Evolutionary conservation across 2,113 vertebrate species (phyloP).

Genomic region (Merops nubicus): DNA sequence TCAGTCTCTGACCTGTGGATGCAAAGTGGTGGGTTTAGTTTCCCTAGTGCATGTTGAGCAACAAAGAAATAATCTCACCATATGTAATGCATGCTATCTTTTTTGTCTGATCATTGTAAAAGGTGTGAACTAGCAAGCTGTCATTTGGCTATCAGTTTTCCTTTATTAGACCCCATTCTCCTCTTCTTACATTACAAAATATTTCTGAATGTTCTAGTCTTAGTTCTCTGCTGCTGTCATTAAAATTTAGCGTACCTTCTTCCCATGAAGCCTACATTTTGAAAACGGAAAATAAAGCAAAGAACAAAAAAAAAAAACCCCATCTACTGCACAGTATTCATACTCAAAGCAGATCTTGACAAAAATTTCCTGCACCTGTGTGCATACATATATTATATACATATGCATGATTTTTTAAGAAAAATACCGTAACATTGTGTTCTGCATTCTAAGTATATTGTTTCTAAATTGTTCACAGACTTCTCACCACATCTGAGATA

Average conservation of each 20-base stretch:
- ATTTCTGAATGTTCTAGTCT: not conserved
- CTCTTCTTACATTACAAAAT: not conserved
- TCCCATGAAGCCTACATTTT: not conserved
- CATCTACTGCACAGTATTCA: not conserved
- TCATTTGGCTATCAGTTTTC: not conserved
- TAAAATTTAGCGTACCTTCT: not conserved
- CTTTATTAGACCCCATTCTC: not conserved
- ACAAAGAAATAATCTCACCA: not conserved
- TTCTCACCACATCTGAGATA: not conserved
- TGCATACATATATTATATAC: not conserved
- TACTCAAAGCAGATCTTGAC: not conserved
- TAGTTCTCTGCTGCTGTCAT: not conserved
- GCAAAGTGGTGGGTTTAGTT: not conserved
- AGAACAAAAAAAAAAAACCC: not conserved
- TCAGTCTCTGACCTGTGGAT: not conserved
- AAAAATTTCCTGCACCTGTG: not conserved
- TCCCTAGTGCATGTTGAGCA: not conserved
- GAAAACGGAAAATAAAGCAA: not conserved
- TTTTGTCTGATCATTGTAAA: not conserved
- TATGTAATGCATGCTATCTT: not conserved
- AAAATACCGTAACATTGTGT: not conserved
- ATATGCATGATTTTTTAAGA: not conserved
- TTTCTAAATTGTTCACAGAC: not conserved
- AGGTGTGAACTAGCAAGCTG: not conserved
- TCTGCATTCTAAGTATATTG: not conserved